Evolutionary conservation across 2,797 vertebrate species (phyloP), one percentile per base, ranked within the genome.

Genomic region (Eutrigla gurnardus): DNA sequence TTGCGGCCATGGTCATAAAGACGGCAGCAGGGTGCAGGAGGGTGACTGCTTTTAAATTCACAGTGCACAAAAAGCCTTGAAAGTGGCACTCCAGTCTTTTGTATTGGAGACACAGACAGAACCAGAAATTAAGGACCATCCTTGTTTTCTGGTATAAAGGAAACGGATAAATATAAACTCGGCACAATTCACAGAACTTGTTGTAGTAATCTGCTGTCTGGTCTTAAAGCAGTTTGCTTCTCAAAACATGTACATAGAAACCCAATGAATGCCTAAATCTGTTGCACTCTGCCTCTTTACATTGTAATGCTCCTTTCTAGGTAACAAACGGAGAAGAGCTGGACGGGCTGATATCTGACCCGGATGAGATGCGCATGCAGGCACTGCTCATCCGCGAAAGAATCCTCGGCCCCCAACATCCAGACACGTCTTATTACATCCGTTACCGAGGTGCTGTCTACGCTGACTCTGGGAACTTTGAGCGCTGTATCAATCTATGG

Each of bases 311-410:
- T 63, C 37, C 25, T 33, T 71, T 11, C 18, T 37, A 99, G 92
- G 98, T 97, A 5, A 97, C 95, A 69, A 97, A 95, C 12, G 91
- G 90, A 3, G 97, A 99, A 87, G 98, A 99, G 85, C 92, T 99
- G 62, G 98, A 99, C 72, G 95, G 96, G 75, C 93, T 99, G 80
- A 98, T 99, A 90, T 98, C 97, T 12, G 98, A 99, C 83, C 98
- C 98, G 0, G 98, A 99, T 72, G 98, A 99, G 82, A 99, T 99
- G 98, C 96, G 98, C 84, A 99, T 99, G 97, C 98, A 99, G 88
- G 98, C 98, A 0, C 88, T 99, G 6, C 95, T 99, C 73, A 98
- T 99, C 89, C 94, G 98, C 45, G 98, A 99, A 80, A 95, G 98
- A 62, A 97, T 99, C 89, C 96, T 99, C 12, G 98, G 98, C 5